A percentile compares a stretch with the other conserved stretches of the same genome.
phyloP scores from a whole-genome alignment of 2,888 invertebrate species.

The Apamea sordens region DNA sequence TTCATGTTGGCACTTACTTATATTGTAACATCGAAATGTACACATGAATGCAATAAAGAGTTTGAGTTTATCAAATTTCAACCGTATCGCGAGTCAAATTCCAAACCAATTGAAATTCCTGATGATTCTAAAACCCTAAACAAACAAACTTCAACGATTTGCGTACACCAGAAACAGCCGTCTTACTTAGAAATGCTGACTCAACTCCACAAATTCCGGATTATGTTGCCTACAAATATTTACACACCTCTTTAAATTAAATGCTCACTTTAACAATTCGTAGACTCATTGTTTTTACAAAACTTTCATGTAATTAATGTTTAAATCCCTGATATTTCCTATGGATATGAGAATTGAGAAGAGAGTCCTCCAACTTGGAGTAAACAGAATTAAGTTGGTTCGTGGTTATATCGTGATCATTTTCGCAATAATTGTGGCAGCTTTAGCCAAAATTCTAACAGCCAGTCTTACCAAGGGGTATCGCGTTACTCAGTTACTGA shows the following conservation, averaged over 20 bases:
- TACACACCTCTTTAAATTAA: conserved; percentile 5
- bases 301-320: conserved; percentile 9
- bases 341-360: neutral
- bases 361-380: neutral
- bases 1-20: too few relatives aligned
- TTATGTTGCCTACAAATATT: neutral
- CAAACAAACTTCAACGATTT: conserved; percentile 6
- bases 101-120: neutral
- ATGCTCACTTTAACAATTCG: conserved; percentile 6
- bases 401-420: neutral
- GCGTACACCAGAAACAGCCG: neutral
- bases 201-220: neutral
- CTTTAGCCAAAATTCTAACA: neutral
- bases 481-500: neutral
- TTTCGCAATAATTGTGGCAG: too few relatives aligned
- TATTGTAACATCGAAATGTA: too few relatives aligned
- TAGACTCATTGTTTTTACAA: conserved; percentile 21
- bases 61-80: too few relatives aligned
- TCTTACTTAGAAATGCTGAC: conserved; percentile 18
- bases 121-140: neutral
- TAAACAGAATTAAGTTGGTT: neutral
- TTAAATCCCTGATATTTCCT: neutral
- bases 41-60: too few relatives aligned
- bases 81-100: neutral
- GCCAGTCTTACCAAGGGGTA: neutral